A percentile compares a stretch with the other conserved stretches of the same genome.
Evolutionary conservation across 2,113 vertebrate species (phyloP).

Genomic region (Heterocephalus glaber): DNA sequence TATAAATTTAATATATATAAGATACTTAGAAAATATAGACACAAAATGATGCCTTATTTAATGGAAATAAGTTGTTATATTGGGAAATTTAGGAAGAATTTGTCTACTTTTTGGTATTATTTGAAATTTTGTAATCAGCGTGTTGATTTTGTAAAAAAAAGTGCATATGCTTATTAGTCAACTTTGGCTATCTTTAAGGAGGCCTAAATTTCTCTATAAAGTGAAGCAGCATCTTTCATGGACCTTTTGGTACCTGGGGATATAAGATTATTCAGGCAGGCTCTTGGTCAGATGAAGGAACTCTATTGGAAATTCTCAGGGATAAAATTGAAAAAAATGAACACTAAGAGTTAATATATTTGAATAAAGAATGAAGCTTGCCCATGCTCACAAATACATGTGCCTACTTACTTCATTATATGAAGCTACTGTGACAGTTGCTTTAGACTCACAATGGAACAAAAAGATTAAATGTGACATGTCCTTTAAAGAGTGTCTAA

Average conservation of each 20-base stretch:
- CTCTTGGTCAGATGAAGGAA: background rate
- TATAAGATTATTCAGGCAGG: background rate
- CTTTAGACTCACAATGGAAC: background rate
- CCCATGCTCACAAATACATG: background rate
- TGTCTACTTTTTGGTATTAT: background rate
- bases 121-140: background rate
- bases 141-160: slow-evolving; percentile 50
- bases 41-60: background rate
- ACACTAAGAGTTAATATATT: background rate
- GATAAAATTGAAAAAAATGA: background rate
- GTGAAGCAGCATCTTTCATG: background rate
- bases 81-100: background rate
- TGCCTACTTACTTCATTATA: background rate
- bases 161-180: background rate
- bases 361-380: background rate
- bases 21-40: background rate
- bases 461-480: background rate
- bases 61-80: background rate
- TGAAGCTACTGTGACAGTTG: background rate
- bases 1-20: background rate
- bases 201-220: background rate
- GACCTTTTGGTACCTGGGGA: background rate
- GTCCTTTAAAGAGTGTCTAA: background rate
- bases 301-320: background rate
- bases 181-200: background rate